These are phyloP conservation scores for Heterotis niloticus DNA, from an alignment of 2,113 vertebrate species.

Conservation along the genomic window DNA sequence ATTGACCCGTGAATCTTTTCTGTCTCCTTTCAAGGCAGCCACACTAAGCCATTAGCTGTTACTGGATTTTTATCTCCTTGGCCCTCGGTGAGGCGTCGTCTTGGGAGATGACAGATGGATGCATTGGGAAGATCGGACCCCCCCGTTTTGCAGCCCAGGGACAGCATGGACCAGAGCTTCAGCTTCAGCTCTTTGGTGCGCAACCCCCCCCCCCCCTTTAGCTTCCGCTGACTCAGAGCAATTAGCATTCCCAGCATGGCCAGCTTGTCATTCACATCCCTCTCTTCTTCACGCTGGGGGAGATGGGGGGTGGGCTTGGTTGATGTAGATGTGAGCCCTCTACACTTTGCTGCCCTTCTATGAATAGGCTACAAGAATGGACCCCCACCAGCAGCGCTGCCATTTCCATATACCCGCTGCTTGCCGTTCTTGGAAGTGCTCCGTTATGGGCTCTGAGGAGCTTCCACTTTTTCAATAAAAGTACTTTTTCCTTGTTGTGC, in stretches of 20 bases:
- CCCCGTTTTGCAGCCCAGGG: constrained; percentile 10
- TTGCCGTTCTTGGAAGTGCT: neutral
- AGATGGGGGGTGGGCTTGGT: constrained; percentile 16
- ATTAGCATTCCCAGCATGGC: constrained; percentile 46
- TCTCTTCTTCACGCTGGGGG: constrained; percentile 30
- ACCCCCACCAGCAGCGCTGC: neutral
- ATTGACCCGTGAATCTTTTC: neutral
- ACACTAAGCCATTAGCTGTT: neutral
- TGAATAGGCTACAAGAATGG: neutral
- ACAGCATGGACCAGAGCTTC: constrained; percentile 25
- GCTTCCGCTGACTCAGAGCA: constrained; percentile 37
- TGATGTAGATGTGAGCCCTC: constrained; percentile 31
- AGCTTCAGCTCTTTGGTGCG: constrained; percentile 22
- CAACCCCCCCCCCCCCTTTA: neutral
- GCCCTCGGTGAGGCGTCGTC: neutral
- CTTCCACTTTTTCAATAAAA: neutral
- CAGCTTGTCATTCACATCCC: constrained; percentile 42
- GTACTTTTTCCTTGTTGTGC: neutral
- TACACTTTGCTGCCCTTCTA: neutral
- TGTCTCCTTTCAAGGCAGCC: neutral
- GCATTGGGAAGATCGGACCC: constrained; percentile 19
- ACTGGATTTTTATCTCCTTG: neutral
- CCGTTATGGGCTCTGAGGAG: neutral
- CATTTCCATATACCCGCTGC: neutral
- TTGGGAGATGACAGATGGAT: constrained; percentile 30